phyloP scores from a whole-genome alignment of 2,888 invertebrate genomes.

The Ennomos erosarius region DNA sequence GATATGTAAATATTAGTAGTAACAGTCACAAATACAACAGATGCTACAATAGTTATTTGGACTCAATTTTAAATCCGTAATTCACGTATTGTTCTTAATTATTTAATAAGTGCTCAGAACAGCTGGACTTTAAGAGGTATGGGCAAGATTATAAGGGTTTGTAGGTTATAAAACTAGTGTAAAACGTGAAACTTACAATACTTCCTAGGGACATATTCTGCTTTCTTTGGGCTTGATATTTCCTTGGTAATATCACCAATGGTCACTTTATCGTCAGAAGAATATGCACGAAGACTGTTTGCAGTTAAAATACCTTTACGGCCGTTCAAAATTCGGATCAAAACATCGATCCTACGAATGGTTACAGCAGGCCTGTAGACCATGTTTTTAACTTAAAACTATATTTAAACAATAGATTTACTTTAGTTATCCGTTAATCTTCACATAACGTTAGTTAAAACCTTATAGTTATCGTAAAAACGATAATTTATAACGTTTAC shows the following conservation, averaged over 20 bases:
- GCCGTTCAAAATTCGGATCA: slow-evolving; percentile 77
- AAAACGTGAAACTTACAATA: slow-evolving; percentile 87
- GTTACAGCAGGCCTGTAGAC: slow-evolving; percentile 77
- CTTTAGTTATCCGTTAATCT: slow-evolving; percentile 11
- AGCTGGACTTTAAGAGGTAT: too few relatives aligned
- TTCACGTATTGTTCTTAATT: too few relatives aligned
- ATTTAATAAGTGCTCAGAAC: too few relatives aligned
- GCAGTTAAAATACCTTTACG: slow-evolving; percentile 67
- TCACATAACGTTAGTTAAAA: slow-evolving; percentile 11
- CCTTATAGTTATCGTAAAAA: slow-evolving; percentile 39
- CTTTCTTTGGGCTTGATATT: slow-evolving; percentile 84
- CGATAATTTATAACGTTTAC: slow-evolving; percentile 52
- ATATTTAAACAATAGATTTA: slow-evolving; percentile 8
- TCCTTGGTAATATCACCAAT: slow-evolving; percentile 91
- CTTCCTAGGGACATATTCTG: slow-evolving; percentile 93
- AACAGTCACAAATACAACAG: too few relatives aligned
- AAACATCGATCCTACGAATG: slow-evolving; percentile 77
- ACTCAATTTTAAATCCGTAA: too few relatives aligned
- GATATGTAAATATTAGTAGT: too few relatives aligned
- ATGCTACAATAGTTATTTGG: too few relatives aligned
- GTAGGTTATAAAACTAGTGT: slow-evolving; percentile 45
- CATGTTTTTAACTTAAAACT: slow-evolving; percentile 38
- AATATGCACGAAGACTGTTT: slow-evolving; percentile 74
- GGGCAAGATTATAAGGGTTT: neutral
- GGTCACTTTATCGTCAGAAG: slow-evolving; percentile 85